Evolutionary conservation across 2,888 invertebrate species (phyloP), one percentile per base, ranked within the genome.

Genomic region (Idaea biselata): DNA sequence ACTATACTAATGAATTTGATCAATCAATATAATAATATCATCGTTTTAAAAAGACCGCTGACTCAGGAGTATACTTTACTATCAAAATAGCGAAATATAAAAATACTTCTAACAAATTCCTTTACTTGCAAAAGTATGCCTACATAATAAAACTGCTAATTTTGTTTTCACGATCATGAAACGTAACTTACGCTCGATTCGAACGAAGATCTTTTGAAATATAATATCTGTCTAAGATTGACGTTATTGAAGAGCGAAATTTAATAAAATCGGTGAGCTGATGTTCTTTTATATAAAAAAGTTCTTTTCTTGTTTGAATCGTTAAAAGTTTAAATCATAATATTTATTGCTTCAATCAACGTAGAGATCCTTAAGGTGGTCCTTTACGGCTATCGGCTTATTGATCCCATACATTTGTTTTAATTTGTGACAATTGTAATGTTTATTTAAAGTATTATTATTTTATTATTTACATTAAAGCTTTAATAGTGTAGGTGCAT

Each of bases 91-190:
- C 44, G 44, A 44, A 44, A 6, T 44, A 44, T 44, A 44, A 44
- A 44, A 44, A 44, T 44, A 44, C 11, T 44, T 44, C 61, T 63
- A 64, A 63, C 63, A 31, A 61, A 63, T 63, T 57, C 57, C 31
- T 59, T 61, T 60, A 55, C 61, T 32, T 60, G 54, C 56, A 54
- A 58, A 61, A 44, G 44, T 60, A 64, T 59, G 60, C 63, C 58
- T 58, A 63, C 65, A 60, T 44, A 44, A 44, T 44, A 60, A 63
- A 65, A 60, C 56, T 63, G 65, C 59, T 65, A 65, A 64, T 65
- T 65, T 62, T 67, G 60, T 70, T 63, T 64, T 54, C 63, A 61
- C 60, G 66, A 55, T 63, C 33, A 25, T 25, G 3, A 25, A 3
- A 25, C 60, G 18, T 59, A 60, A n/a, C 56, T 61, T 44, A 62